A percentile compares a stretch with the other conserved stretches of the same genome.
These are phyloP conservation scores for Enteromius afrohamiltoni DNA, from an alignment of 2,797 vertebrate species.

Conservation along the genomic window DNA sequence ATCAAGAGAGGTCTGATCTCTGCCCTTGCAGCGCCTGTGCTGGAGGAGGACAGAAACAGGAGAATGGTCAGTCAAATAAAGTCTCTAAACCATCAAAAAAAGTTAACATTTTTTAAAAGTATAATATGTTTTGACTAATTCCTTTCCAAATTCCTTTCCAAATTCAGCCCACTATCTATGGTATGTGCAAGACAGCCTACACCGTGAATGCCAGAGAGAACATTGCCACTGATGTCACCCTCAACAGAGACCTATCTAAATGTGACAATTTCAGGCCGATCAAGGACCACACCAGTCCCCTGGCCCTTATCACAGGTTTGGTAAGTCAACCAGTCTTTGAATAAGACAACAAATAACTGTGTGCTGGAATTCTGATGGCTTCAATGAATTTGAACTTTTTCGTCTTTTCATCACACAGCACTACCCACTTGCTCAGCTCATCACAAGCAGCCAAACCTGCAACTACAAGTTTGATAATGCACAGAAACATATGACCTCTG, in stretches of 20 bases:
- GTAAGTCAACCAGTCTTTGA: slow-evolving; percentile 71
- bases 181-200: slow-evolving; percentile 84
- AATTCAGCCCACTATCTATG: slow-evolving; percentile 88
- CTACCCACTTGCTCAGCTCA: slow-evolving; percentile 80
- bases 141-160: background rate
- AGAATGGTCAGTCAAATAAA: slow-evolving; percentile 68
- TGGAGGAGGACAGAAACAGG: slow-evolving; percentile 76
- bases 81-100: background rate
- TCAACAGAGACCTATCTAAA: slow-evolving; percentile 83
- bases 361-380: background rate
- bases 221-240: slow-evolving; percentile 81
- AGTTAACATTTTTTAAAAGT: background rate
- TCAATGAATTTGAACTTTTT: background rate
- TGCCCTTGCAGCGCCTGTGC: slow-evolving; percentile 83
- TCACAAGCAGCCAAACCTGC: slow-evolving; percentile 90
- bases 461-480: slow-evolving; percentile 88
- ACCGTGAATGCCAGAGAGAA: slow-evolving; percentile 78
- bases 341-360: background rate
- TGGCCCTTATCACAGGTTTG: slow-evolving; percentile 89
- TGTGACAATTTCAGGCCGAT: slow-evolving; percentile 87
- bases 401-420: slow-evolving; percentile 71
- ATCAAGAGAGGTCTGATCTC: slow-evolving; percentile 96
- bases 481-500: slow-evolving; percentile 86
- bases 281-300: slow-evolving; percentile 84
- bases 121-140: background rate